Conservation (phyloP, 2,797 vertebrate species). For the Bradypodion pumilum region DNA sequence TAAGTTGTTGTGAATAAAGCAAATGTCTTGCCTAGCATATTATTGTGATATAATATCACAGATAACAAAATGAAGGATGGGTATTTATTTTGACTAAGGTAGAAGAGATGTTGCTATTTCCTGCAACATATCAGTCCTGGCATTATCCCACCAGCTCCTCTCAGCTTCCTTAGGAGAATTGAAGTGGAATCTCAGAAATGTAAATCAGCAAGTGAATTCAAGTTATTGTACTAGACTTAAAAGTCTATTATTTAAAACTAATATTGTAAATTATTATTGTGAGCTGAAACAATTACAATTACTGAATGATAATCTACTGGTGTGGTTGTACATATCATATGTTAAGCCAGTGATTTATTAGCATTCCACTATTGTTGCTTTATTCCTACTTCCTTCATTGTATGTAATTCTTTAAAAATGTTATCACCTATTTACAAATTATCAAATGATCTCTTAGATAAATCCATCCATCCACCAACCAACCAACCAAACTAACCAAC, state of each 20-base stretch:
- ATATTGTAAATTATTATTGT: no score
- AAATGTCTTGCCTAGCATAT: neutral
- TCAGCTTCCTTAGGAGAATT: neutral
- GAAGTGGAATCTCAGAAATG: neutral
- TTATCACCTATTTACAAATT: no score
- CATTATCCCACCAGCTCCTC: neutral
- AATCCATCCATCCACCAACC: no score
- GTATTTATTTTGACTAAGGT: neutral
- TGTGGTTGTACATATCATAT: no score
- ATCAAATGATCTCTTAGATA: no score
- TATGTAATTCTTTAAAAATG: no score
- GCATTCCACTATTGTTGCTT: no score
- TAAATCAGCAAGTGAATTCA: neutral
- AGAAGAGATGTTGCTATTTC: neutral
- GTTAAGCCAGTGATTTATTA: no score
- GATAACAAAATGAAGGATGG: neutral
- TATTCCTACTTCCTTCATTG: no score
- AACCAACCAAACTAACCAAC: no score
- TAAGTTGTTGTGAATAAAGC: neutral
- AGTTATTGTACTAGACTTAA: neutral
- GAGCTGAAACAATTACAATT: no score
- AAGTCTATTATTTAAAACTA: neutral
- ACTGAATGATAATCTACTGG: no score
- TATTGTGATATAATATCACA: neutral
- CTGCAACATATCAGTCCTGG: neutral